Percentiles rank a stretch among this genome's conserved stretches.
Evolutionary conservation across 2,888 invertebrate genomes (phyloP).

Genomic region (Orthosia gothica): DNA sequence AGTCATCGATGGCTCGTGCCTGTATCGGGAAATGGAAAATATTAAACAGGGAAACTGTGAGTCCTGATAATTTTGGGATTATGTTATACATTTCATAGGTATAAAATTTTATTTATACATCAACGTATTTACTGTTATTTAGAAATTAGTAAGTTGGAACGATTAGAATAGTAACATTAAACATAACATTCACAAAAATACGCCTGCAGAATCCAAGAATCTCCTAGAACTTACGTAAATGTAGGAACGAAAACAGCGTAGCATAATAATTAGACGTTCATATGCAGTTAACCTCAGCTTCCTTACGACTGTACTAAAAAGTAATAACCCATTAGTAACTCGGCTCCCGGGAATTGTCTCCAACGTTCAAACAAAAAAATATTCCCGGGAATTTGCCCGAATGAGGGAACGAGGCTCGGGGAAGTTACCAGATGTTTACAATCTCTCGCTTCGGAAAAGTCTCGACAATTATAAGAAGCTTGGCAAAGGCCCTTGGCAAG

Average conservation of each 20-base stretch:
- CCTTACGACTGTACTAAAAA: constrained; percentile 57
- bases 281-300: constrained; percentile 54
- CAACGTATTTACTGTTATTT: background rate
- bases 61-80: constrained; percentile 24
- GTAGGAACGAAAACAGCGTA: constrained; percentile 23
- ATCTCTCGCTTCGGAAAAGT: constrained; percentile 53
- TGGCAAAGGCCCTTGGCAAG: constrained; percentile 40
- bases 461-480: constrained; percentile 48
- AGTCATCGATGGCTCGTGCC: constrained; percentile 47
- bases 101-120: background rate
- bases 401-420: constrained; percentile 12
- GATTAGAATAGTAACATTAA: background rate
- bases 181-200: background rate
- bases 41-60: constrained; percentile 22
- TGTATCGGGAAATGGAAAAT: constrained; percentile 40
- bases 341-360: constrained; percentile 45
- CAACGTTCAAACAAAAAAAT: constrained; percentile 39
- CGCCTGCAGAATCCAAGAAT: constrained; percentile 1
- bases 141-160: background rate
- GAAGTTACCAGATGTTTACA: constrained; percentile 63
- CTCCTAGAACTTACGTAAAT: constrained; percentile 35
- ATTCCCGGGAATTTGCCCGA: constrained; percentile 27
- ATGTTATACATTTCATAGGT: constrained; percentile 5
- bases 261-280: constrained; percentile 44
- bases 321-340: constrained; percentile 58